Evolutionary conservation across 2,888 invertebrate genomes (phyloP).

Genomic region (Sinotaia quadrata): DNA sequence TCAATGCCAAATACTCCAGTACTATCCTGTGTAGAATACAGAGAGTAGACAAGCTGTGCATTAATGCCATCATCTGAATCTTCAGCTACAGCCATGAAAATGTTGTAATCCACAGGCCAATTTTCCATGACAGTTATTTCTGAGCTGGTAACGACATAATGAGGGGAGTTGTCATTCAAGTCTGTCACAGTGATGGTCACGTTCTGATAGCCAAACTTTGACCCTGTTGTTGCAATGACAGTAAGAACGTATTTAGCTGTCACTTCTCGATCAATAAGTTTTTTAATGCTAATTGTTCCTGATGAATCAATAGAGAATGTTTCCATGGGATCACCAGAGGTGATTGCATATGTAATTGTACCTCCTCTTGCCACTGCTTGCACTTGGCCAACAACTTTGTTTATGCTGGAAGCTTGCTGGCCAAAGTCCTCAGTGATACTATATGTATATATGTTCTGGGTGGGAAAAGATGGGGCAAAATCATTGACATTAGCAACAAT

Average conservation of each 20-base stretch:
- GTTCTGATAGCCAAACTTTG: constrained; percentile 83
- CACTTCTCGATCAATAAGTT: constrained; percentile 88
- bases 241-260: constrained; percentile 83
- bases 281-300: constrained; percentile 85
- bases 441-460: constrained; percentile 80
- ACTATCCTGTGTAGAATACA: constrained; percentile 81
- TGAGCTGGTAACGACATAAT: constrained; percentile 60
- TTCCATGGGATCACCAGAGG: constrained; percentile 84
- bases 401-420: constrained; percentile 76
- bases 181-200: constrained; percentile 89
- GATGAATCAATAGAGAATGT: constrained; percentile 86
- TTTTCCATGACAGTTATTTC: constrained; percentile 86
- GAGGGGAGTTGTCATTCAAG: constrained; percentile 92
- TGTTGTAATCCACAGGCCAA: constrained; percentile 93
- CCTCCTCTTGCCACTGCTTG: constrained; percentile 47
- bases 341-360: constrained; percentile 74
- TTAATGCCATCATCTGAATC: constrained; percentile 93
- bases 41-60: constrained; percentile 85
- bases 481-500: constrained; percentile 52
- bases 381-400: constrained; percentile 85
- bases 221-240: constrained; percentile 84
- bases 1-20: constrained; percentile 85
- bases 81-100: constrained; percentile 87
- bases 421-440: constrained; percentile 87
- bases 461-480: constrained; percentile 68